These are phyloP conservation scores for Drosophila arawakana DNA, from an alignment of 1,140 invertebrate genomes.

Conservation along the genomic window DNA sequence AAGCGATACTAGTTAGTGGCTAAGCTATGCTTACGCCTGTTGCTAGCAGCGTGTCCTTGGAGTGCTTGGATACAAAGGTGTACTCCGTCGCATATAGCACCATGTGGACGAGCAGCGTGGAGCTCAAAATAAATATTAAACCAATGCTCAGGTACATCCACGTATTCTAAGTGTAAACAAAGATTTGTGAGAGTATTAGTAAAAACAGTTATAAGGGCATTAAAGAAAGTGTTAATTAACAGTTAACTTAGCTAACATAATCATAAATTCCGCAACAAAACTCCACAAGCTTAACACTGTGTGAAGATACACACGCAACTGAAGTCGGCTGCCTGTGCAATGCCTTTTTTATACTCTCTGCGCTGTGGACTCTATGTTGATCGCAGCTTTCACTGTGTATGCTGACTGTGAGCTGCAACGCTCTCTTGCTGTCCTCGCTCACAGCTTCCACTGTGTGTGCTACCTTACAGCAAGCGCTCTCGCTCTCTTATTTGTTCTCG, in stretches of 20 bases:
- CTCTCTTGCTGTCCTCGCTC: no score
- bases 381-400: no score
- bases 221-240: not conserved
- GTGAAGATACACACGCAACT: no score
- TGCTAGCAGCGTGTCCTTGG: slow-evolving; percentile 85
- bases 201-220: not conserved
- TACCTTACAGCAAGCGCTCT: no score
- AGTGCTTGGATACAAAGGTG: slow-evolving; percentile 87
- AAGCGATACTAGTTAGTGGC: not conserved
- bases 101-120: slow-evolving; percentile 88
- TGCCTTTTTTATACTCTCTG: no score
- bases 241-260: not conserved
- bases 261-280: not conserved
- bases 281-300: no score
- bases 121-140: slow-evolving; percentile 87
- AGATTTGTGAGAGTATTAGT: not conserved
- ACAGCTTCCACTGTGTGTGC: no score
- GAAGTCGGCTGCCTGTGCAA: no score
- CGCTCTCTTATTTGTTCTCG: no score
- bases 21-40: slow-evolving; percentile 84
- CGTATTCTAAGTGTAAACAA: slow-evolving; percentile 85
- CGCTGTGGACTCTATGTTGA: no score
- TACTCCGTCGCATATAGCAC: slow-evolving; percentile 88
- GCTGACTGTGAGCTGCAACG: no score
- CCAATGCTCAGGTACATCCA: slow-evolving; percentile 88